Evolutionary conservation across 2,113 vertebrate species (phyloP).

Genomic region (Bothrops jararaca): DNA sequence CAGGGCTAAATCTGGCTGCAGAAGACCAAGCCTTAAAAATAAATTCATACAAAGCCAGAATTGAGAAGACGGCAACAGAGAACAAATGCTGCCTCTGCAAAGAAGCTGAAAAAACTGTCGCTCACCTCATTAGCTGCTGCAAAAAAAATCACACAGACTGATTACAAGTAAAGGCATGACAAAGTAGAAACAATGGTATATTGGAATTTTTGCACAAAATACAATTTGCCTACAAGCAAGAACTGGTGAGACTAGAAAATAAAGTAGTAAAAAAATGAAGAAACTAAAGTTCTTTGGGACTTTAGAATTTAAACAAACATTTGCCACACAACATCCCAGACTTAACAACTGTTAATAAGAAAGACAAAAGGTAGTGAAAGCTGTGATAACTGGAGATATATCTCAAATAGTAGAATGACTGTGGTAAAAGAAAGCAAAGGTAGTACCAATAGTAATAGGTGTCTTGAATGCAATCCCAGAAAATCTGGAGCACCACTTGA

Average conservation of each 20-base stretch:
- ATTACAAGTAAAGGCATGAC: neutral
- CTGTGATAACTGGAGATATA: neutral
- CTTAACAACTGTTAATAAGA: neutral
- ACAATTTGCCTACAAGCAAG: neutral
- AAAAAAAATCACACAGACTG: too few relatives aligned
- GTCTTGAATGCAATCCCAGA: neutral
- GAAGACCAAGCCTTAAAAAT: neutral
- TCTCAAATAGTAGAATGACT: too few relatives aligned
- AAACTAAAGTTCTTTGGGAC: neutral
- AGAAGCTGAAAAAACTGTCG: neutral
- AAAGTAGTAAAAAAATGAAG: neutral
- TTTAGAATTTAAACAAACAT: neutral
- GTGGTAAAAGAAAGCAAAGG: too few relatives aligned
- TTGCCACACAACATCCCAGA: neutral
- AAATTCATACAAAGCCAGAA: neutral
- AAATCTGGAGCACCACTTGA: too few relatives aligned
- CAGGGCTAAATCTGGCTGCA: neutral
- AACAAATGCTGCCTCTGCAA: neutral
- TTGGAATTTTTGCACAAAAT: neutral
- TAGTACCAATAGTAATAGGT: too few relatives aligned
- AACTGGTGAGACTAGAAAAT: neutral
- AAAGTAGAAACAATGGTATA: neutral
- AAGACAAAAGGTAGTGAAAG: neutral
- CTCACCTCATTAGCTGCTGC: too few relatives aligned
- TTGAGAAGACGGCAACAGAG: neutral